Evolutionary conservation across 2,888 invertebrate genomes (phyloP).

Genomic region (Aphidius colemani): DNA sequence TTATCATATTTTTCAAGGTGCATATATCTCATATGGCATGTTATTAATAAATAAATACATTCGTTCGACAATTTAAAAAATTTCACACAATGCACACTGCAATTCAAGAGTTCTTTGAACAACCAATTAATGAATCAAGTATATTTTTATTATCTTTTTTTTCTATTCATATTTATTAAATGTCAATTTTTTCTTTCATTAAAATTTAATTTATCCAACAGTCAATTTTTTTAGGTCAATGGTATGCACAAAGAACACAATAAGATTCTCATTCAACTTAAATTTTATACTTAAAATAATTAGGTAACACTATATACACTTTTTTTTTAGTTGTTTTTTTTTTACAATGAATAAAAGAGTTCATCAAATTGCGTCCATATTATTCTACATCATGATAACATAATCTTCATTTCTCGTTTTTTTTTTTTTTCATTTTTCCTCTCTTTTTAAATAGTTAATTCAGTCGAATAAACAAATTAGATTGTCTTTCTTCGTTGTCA

Average conservation of each 20-base stretch:
- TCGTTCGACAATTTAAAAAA: conserved; percentile 34
- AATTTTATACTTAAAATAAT: conserved; percentile 45
- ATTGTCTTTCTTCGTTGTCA: conserved; percentile 26
- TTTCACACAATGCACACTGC: conserved; percentile 22
- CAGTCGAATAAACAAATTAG: conserved; percentile 13
- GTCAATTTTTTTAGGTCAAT: conserved; percentile 38
- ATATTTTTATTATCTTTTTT: conserved; percentile 30
- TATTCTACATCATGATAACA: conserved; percentile 8
- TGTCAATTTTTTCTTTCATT: not conserved
- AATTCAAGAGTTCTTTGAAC: conserved; percentile 39
- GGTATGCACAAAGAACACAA: conserved; percentile 40
- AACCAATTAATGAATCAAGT: conserved; percentile 13
- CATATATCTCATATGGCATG: conserved; percentile 47
- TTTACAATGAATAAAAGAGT: conserved; percentile 5
- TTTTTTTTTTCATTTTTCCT: conserved; percentile 22
- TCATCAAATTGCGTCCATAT: conserved; percentile 19
- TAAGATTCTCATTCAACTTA: conserved; percentile 19
- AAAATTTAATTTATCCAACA: not conserved
- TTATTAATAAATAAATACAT: conserved; percentile 56
- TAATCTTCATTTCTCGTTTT: conserved; percentile 19
- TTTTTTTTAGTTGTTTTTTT: conserved; percentile 4
- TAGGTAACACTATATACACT: conserved; percentile 56
- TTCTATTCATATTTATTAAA: conserved; percentile 35
- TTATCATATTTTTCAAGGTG: no score
- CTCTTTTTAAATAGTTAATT: conserved; percentile 10